Evolutionary conservation across 2,113 vertebrate species (phyloP).

Genomic region (Tragelaphus scriptus): DNA sequence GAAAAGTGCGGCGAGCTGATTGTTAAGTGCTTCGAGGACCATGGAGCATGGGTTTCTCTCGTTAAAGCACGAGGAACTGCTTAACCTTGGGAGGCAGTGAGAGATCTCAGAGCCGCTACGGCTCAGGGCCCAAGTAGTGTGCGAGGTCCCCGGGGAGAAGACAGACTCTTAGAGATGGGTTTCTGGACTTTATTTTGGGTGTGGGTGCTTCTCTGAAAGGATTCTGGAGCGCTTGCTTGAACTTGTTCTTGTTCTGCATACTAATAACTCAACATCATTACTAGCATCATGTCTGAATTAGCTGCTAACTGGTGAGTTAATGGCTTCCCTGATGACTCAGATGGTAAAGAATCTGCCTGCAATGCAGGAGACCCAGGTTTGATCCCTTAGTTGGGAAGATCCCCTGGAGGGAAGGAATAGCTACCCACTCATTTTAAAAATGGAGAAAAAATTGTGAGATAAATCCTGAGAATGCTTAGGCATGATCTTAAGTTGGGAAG

Average conservation of each 20-base stretch:
- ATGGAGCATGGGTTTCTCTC: background rate
- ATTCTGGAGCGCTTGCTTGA: background rate
- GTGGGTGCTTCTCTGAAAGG: background rate
- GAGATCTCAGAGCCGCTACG: background rate
- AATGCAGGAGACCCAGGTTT: background rate
- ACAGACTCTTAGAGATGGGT: background rate
- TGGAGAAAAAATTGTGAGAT: background rate
- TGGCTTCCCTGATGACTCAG: background rate
- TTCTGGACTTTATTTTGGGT: background rate
- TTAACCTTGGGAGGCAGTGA: background rate
- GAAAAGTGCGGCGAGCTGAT: background rate
- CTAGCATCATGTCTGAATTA: background rate
- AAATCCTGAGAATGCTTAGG: background rate
- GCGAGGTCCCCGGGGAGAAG: background rate
- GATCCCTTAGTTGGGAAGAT: background rate
- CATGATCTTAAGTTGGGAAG: background rate
- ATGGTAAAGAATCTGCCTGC: background rate
- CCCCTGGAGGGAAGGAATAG: background rate
- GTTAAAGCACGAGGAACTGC: background rate
- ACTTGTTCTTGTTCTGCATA: background rate
- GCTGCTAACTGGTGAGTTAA: background rate
- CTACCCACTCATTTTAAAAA: background rate
- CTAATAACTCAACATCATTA: background rate
- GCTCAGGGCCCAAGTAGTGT: background rate
- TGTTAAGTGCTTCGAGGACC: background rate